A percentile compares a stretch with the other conserved stretches of the same genome.
These are phyloP conservation scores for Pluvianellus socialis DNA, from an alignment of 2,113 vertebrate species.

Conservation along the genomic window DNA sequence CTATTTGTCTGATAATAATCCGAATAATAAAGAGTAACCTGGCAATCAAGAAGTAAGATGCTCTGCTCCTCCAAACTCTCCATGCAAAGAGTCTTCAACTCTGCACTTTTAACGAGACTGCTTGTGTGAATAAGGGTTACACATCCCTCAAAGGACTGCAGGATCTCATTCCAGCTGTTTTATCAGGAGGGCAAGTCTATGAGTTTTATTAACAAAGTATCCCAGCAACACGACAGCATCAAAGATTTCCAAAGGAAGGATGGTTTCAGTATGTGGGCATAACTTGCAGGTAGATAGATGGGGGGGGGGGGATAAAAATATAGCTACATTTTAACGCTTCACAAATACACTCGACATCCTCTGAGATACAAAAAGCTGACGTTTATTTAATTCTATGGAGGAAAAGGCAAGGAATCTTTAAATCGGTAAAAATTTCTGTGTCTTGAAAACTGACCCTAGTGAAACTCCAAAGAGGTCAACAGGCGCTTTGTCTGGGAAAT, in stretches of 20 bases:
- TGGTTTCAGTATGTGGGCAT: not conserved
- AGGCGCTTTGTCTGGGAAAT: not conserved
- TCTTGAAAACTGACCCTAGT: not conserved
- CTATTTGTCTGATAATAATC: not conserved
- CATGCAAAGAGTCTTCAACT: not conserved
- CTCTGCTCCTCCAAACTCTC: not conserved
- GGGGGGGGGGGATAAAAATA: not conserved
- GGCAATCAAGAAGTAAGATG: not conserved
- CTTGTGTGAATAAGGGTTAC: not conserved
- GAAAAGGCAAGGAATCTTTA: not conserved
- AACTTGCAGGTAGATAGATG: not conserved
- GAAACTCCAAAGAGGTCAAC: not conserved
- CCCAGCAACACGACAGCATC: not conserved
- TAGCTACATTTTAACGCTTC: rapidly evolving
- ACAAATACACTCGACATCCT: not conserved
- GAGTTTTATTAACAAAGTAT: not conserved
- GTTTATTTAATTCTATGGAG: not conserved
- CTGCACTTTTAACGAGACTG: not conserved
- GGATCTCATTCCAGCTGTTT: not conserved
- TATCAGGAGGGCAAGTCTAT: not conserved
- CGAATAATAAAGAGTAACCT: not conserved
- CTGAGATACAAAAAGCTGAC: not conserved
- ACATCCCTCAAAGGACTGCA: not conserved
- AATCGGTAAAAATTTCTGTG: not conserved
- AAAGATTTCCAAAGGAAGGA: not conserved